Evolutionary conservation across 2,888 invertebrate genomes (phyloP).

Genomic region (Orthonychiurus folsomi): DNA sequence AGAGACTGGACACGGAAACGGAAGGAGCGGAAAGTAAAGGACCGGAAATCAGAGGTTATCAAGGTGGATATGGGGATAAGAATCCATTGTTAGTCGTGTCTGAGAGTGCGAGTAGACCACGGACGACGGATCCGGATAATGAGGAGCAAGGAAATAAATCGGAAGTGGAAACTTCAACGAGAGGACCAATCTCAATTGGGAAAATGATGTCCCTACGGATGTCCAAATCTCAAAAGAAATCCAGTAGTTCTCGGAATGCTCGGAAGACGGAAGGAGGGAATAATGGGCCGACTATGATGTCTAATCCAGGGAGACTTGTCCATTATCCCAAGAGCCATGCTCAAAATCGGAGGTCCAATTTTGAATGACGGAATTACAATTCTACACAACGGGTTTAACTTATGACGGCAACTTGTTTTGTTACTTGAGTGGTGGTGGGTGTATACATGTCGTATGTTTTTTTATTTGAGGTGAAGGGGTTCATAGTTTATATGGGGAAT

Average conservation of each 20-base stretch:
- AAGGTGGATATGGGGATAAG: slow-evolving; percentile 22
- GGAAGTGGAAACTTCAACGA: background rate
- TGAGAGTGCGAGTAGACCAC: background rate
- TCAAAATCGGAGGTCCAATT: background rate
- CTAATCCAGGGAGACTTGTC: background rate
- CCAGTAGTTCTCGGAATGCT: background rate
- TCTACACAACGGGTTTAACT: background rate
- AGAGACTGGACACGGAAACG: background rate
- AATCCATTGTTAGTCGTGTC: slow-evolving; percentile 17
- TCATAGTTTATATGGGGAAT: no score
- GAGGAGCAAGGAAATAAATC: background rate
- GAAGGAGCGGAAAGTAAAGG: background rate
- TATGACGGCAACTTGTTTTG: background rate
- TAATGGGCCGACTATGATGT: background rate
- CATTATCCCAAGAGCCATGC: slow-evolving; percentile 4
- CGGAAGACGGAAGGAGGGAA: background rate
- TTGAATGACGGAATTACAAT: background rate
- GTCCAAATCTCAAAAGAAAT: slow-evolving; percentile 3
- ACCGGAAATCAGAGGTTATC: slow-evolving; percentile 15
- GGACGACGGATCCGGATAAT: background rate
- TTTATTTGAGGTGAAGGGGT: background rate
- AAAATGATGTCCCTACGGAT: slow-evolving; percentile 11
- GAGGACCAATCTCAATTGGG: background rate
- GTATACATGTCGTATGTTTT: background rate
- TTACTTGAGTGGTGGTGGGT: no score